A percentile compares a stretch with the other conserved stretches of the same genome.
Conservation (phyloP, 2,888 invertebrate genomes). For the Eumacrocentrus americanus region DNA sequence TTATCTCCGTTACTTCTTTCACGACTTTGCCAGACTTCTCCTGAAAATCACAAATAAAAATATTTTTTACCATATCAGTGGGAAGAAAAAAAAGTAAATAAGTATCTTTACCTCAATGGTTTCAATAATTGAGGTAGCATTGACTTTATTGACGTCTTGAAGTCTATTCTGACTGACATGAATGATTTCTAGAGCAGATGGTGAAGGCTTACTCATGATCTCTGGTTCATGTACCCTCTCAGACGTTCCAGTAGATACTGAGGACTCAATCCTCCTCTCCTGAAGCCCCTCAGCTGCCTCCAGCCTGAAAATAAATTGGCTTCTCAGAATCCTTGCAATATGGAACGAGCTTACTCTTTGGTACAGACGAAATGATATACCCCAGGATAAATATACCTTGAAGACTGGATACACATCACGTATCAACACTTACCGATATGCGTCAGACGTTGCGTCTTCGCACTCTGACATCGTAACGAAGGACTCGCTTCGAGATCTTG, state of each 20-base stretch:
- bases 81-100: not conserved
- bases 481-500: constrained; percentile 69
- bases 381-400: constrained; percentile 32
- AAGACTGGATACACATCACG: not conserved
- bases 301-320: constrained; percentile 33
- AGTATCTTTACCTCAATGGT: constrained; percentile 34
- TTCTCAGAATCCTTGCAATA: constrained; percentile 30
- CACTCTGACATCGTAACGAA: constrained; percentile 74
- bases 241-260: constrained; percentile 5
- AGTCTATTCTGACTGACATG: constrained; percentile 26
- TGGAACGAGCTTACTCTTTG: constrained; percentile 22
- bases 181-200: constrained; percentile 2
- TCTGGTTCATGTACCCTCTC: constrained; percentile 10
- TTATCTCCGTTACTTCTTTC: constrained; percentile 65
- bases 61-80: not conserved
- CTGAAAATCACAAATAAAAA: constrained; percentile 35
- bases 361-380: constrained; percentile 27
- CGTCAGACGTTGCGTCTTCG: constrained; percentile 57
- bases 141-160: constrained; percentile 30
- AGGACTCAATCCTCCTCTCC: constrained; percentile 3
- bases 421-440: constrained; percentile 15
- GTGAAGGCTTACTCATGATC: constrained; percentile 9
- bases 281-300: constrained; percentile 19
- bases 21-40: constrained; percentile 62
- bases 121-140: constrained; percentile 35